Base-by-base conservation (phyloP, 2,113 vertebrate species). In the Cathartes aura region DNA sequence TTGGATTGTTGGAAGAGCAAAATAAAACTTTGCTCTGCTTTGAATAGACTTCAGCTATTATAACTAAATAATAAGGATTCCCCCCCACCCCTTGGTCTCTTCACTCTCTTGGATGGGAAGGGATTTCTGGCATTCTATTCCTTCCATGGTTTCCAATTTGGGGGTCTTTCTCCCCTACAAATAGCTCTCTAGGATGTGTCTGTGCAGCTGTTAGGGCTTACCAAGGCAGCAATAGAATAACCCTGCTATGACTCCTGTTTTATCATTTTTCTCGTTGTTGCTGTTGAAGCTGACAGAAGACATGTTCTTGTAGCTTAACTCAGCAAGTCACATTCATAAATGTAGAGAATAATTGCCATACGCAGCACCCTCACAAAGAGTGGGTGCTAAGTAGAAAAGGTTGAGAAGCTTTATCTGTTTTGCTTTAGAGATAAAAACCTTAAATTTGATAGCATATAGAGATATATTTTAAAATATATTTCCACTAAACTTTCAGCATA, bases 131-230 rank as follows among this genome's bases (percentile, higher is more conserved):
- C 63, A 78, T 97, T 93, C 90, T 92, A 0, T 66, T 63, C 53
- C 64, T 87, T 92, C 90, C 24, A 6, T 45, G 58, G 52, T 92
- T 91, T 95, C 88, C 88, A 92, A 0, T 91, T 26, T 90, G 60
- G 60, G 84, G 84, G 67, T 83, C 80, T 84, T 93, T 90, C 29
- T 87, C 9, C 59, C 89, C 23, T 81, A 5, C 86, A 88, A 86
- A 89, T 90, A 95, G 56, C 53, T 90, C 60, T 76, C 63, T 38
- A 38, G 72, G 87, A 74, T 50, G 56, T 75, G 42, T 85, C 79
- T 79, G 63, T 66, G 89, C 92, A 95, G 90, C 92, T 96, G 92
- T 89, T 89, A 32, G 63, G 88, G 55, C 82, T 90, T 93, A 91
- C 67, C 52, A 63, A 52, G 80, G 76, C 89, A 93, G 81, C 75